Conservation (phyloP, 64 coral and sea anemone species). For the Trachythela sp. region DNA sequence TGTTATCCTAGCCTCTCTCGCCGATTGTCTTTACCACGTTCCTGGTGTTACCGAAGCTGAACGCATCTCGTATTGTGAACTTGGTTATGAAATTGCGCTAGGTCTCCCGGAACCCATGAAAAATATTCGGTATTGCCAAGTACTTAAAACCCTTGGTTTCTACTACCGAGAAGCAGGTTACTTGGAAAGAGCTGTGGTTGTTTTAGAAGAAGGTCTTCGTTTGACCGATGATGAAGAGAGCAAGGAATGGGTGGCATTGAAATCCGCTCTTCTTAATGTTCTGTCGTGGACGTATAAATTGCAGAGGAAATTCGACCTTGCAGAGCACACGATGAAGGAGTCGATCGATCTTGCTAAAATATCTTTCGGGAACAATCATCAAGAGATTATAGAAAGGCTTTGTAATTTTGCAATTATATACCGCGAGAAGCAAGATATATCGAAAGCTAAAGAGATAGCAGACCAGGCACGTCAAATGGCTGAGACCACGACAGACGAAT, state of each 20-base stretch:
- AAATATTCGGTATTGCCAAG: background rate
- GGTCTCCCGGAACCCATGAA: background rate
- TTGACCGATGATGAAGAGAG: background rate
- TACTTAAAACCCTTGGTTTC: background rate
- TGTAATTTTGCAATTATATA: constrained; percentile 1
- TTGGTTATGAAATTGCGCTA: background rate
- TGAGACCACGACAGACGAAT: background rate
- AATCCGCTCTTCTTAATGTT: background rate
- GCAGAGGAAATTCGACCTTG: background rate
- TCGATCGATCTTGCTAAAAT: background rate
- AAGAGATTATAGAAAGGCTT: constrained; percentile 2
- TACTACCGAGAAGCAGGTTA: background rate
- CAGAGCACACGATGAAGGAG: background rate
- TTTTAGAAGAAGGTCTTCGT: background rate
- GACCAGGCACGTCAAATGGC: background rate
- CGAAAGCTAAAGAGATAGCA: background rate
- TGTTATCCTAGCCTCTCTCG: background rate
- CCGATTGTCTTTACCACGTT: background rate
- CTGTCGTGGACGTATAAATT: background rate
- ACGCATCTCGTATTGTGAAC: background rate
- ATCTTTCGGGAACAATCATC: background rate
- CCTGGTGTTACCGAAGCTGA: background rate
- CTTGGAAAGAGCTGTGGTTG: background rate
- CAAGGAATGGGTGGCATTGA: background rate
- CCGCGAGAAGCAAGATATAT: background rate